Percentiles rank a stretch among this genome's conserved stretches.
These are phyloP conservation scores for Sisor rabdophorus DNA, from an alignment of 2,113 vertebrate species.

Conservation along the genomic window DNA sequence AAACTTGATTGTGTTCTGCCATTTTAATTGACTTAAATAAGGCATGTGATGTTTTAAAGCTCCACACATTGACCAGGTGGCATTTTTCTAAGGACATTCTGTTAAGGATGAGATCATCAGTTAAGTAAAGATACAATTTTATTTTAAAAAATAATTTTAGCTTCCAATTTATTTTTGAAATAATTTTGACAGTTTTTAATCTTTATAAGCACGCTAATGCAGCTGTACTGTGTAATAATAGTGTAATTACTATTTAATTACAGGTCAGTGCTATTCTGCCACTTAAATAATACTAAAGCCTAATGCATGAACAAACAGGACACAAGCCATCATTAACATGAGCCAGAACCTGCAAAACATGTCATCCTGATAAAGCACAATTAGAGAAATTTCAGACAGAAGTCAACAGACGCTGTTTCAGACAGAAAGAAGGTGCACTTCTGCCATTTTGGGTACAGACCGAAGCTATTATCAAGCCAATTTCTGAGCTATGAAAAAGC, in stretches of 20 bases:
- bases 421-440: conserved; percentile 47
- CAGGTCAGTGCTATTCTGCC: neutral
- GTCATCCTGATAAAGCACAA: conserved; percentile 51
- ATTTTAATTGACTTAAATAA: neutral
- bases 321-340: neutral
- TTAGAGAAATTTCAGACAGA: conserved; percentile 58
- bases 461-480: conserved; percentile 67
- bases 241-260: conserved; percentile 21
- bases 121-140: conserved; percentile 6
- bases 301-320: neutral
- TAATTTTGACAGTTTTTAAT: neutral
- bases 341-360: neutral
- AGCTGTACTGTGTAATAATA: neutral
- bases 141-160: neutral
- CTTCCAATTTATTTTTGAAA: neutral
- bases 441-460: conserved; percentile 66
- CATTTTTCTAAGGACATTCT: conserved; percentile 5
- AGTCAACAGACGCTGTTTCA: conserved; percentile 61
- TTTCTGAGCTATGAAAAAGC: conserved; percentile 63
- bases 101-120: conserved; percentile 9
- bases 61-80: neutral
- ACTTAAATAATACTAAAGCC: neutral
- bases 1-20: too few species aligned
- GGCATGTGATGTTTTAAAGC: neutral
- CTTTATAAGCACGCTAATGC: neutral